A percentile compares a stretch with the other conserved stretches of the same genome.
Evolutionary conservation across 2,888 invertebrate genomes (phyloP).

Genomic region (Cheilosia vulpina): DNA sequence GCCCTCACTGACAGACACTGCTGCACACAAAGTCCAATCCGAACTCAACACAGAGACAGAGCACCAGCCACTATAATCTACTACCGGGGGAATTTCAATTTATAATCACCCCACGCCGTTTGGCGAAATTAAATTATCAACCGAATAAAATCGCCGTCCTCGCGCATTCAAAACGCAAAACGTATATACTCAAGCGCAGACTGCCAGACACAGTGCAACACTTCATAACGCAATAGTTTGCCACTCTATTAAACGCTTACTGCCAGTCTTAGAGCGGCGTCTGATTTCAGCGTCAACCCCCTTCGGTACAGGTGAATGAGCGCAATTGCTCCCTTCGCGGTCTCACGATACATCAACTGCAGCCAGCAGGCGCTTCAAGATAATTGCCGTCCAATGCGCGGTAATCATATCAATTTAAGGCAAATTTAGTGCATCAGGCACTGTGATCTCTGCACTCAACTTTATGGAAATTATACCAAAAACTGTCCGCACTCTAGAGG

Average conservation of each 20-base stretch:
- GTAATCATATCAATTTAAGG: conserved; percentile 68
- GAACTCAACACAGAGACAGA: conserved; percentile 14
- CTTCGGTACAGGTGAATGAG: conserved; percentile 4
- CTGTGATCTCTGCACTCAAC: conserved; percentile 37
- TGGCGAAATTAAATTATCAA: conserved; percentile 58
- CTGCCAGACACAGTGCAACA: conserved; percentile 30
- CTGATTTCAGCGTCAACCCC: conserved; percentile 18
- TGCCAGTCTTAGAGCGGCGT: conserved; percentile 26
- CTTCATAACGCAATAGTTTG: conserved; percentile 25
- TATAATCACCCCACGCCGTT: conserved; percentile 46
- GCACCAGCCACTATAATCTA: background rate
- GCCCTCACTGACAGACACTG: conserved; percentile 20
- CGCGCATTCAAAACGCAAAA: conserved; percentile 66
- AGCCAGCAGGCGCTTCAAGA: background rate
- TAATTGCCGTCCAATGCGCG: conserved; percentile 45
- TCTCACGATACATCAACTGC: conserved; percentile 26
- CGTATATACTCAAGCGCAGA: background rate
- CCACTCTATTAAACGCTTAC: conserved; percentile 55
- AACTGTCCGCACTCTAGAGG: conserved; percentile 40
- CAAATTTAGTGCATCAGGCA: conserved; percentile 45
- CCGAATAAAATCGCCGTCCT: conserved; percentile 8
- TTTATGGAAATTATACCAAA: conserved; percentile 49
- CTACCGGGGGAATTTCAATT: conserved; percentile 50
- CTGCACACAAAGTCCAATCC: conserved; percentile 16
- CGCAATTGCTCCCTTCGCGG: conserved; percentile 3